A percentile compares a stretch with the other conserved stretches of the same genome.
Evolutionary conservation across 37 sponge, comb jelly and placozoan species (phyloP).

Genomic region (Dysidea cf. avara): DNA sequence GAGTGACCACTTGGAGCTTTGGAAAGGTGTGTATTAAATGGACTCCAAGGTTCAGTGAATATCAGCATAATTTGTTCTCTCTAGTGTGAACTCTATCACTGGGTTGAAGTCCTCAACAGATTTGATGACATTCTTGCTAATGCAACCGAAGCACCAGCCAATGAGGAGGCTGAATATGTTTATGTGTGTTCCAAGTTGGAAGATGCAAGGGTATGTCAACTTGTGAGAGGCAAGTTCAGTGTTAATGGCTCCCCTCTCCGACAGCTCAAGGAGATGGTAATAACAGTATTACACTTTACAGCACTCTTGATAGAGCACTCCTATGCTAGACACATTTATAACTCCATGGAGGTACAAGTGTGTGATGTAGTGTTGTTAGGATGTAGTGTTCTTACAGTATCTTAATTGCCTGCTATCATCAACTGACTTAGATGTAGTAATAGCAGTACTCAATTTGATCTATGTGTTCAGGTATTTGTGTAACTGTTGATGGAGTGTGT

Average conservation of each 20-base stretch:
- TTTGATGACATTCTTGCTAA: slow-evolving; percentile 82
- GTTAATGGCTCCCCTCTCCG: background rate
- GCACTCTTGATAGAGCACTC: slow-evolving; percentile 96
- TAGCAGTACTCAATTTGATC: slow-evolving; percentile 92
- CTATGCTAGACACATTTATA: slow-evolving; percentile 95
- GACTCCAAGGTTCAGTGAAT: background rate
- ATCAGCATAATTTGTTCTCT: slow-evolving; percentile 4
- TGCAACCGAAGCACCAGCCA: slow-evolving; percentile 37
- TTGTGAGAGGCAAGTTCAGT: background rate
- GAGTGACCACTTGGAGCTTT: slow-evolving; percentile 72
- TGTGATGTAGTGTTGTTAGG: background rate
- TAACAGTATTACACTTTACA: slow-evolving; percentile 85
- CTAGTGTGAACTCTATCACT: slow-evolving; percentile 97
- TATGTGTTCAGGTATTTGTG: slow-evolving; percentile 88
- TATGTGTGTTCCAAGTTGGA: slow-evolving; percentile 52
- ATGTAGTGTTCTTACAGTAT: slow-evolving; percentile 65
- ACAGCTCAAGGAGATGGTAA: slow-evolving; percentile 58
- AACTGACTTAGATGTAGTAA: slow-evolving; percentile 89
- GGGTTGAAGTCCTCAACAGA: slow-evolving; percentile 92
- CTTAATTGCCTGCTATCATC: slow-evolving; percentile 76
- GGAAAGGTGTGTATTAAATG: slow-evolving; percentile 68
- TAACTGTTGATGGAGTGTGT: background rate
- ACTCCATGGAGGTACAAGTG: slow-evolving; percentile 89
- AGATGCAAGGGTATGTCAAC: slow-evolving; percentile 48
- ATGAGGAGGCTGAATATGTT: slow-evolving; percentile 37